These are phyloP conservation scores for Wasmannia auropunctata DNA, from an alignment of 1,140 invertebrate genomes.

Conservation along the genomic window DNA sequence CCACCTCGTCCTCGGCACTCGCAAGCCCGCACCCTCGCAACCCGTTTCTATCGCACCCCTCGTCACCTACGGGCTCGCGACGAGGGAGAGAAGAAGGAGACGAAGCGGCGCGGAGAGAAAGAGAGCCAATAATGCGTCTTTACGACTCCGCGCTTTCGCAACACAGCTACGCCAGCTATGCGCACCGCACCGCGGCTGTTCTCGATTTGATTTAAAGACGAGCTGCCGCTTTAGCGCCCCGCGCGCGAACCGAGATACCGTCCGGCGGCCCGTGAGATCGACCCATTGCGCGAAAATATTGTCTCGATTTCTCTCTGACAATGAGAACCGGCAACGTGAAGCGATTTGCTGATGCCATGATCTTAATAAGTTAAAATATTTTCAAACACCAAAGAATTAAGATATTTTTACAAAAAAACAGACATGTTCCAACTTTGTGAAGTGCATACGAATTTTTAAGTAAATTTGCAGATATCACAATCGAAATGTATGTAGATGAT, in stretches of 20 bases:
- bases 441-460: background rate
- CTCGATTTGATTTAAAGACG: conserved; percentile 61
- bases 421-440: background rate
- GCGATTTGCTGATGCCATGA: background rate
- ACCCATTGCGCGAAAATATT: background rate
- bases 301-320: background rate
- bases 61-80: conserved; percentile 37
- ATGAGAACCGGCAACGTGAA: background rate
- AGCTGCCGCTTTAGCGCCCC: conserved; percentile 35
- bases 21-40: background rate
- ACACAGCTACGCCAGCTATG: conserved; percentile 53
- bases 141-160: conserved; percentile 64
- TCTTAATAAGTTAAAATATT: background rate
- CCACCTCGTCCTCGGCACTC: background rate
- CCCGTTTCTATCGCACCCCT: conserved; percentile 39
- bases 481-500: no score
- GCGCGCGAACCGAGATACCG: conserved; percentile 34
- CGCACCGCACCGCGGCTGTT: conserved; percentile 34
- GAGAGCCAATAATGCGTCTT: conserved; percentile 70
- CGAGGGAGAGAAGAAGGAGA: conserved; percentile 11
- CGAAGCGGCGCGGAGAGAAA: conserved; percentile 16
- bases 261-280: background rate
- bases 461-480: no score
- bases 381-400: background rate
- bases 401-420: background rate